These are phyloP conservation scores for Hippocampus barbouri DNA, from an alignment of 2,113 vertebrate species.

Conservation along the genomic window DNA sequence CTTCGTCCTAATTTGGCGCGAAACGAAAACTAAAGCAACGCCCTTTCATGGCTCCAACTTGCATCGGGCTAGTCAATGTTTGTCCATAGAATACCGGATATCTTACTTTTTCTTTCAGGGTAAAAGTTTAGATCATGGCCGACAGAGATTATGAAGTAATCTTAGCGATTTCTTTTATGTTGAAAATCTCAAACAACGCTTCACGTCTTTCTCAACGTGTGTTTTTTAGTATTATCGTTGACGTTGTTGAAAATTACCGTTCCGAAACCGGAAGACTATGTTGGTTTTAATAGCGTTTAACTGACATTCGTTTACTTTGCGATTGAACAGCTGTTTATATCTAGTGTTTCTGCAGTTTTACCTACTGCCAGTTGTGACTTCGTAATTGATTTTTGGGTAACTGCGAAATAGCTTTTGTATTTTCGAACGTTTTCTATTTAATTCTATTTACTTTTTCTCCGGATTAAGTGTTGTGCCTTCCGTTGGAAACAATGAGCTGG, in stretches of 20 bases:
- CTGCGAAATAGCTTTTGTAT: neutral
- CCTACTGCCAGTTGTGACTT: neutral
- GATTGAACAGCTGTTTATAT: neutral
- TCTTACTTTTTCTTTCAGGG: neutral
- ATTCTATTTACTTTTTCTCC: too few species aligned
- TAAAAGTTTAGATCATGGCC: neutral
- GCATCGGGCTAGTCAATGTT: neutral
- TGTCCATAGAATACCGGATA: neutral
- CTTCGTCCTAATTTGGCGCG: constrained; percentile 55
- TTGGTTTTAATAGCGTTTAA: neutral
- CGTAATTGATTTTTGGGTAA: neutral
- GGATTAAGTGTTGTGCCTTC: neutral
- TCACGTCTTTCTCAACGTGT: neutral
- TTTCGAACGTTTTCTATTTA: too few species aligned
- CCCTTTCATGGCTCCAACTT: neutral
- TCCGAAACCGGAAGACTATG: too few species aligned
- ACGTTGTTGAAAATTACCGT: neutral
- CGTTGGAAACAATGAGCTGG: constrained; percentile 36
- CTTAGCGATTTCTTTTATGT: neutral
- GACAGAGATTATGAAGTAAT: neutral
- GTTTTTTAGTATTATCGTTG: neutral
- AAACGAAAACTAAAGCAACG: constrained; percentile 30
- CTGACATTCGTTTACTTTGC: neutral
- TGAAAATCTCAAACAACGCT: neutral
- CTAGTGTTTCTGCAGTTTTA: too few species aligned